phyloP scores from a whole-genome alignment of 30 jellyfish, hydroid and myxozoan genomes.

The Hydractinia echinata region DNA sequence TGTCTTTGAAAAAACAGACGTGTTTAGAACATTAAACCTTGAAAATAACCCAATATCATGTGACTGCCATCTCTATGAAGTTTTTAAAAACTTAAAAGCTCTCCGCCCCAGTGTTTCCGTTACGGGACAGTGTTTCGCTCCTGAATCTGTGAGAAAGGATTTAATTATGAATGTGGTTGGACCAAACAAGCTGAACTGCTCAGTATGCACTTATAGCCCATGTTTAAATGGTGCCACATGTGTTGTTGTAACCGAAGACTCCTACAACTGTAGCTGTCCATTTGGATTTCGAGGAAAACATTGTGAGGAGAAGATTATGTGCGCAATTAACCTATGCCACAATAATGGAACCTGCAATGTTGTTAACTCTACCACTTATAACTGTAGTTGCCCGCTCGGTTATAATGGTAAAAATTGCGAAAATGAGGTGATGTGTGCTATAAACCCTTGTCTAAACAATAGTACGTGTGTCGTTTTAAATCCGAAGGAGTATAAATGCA shows the following conservation, averaged over 20 bases:
- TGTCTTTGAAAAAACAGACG: background rate
- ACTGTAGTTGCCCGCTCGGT: conserved; percentile 63
- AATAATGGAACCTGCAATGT: conserved; percentile 56
- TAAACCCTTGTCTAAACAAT: conserved; percentile 60
- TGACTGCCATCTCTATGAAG: conserved; percentile 5
- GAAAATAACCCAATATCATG: conserved; percentile 3
- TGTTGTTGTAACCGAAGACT: conserved; percentile 7
- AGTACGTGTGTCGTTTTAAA: conserved; percentile 62
- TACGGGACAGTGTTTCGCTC: background rate
- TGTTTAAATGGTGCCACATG: conserved; percentile 60
- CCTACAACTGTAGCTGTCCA: conserved; percentile 49
- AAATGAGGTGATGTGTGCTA: conserved; percentile 48
- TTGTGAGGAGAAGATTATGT: conserved; percentile 38
- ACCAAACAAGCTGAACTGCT: background rate
- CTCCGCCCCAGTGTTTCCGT: background rate
- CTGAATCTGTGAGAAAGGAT: background rate
- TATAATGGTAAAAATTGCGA: conserved; percentile 62
- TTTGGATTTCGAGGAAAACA: conserved; percentile 58
- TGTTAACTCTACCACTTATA: background rate
- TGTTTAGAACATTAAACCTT: background rate
- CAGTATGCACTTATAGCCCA: conserved; percentile 44
- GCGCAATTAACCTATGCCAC: conserved; percentile 52
- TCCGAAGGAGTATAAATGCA: conserved; percentile 33
- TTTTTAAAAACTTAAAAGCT: background rate
- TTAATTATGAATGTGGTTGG: background rate